Evolutionary conservation across 1,140 invertebrate species (phyloP).

Genomic region (Danaus plexippus): DNA sequence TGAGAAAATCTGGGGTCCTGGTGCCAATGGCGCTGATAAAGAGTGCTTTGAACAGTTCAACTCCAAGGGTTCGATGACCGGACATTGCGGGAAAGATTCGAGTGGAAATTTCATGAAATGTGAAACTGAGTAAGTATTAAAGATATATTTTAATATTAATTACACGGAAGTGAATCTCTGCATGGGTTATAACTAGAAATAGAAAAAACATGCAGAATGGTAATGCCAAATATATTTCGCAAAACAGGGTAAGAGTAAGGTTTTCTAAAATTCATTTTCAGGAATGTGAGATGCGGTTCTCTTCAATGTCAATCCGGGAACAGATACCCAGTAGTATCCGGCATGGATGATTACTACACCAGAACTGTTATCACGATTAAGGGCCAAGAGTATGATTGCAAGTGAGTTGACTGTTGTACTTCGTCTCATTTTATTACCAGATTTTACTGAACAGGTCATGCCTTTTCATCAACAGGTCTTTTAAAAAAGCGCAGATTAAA

Average conservation of each 20-base stretch:
- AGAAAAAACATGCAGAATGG: background rate
- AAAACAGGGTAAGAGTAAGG: background rate
- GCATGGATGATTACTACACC: slow-evolving; percentile 85
- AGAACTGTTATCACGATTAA: slow-evolving; percentile 90
- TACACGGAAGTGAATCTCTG: too few relatives aligned
- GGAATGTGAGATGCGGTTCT: slow-evolving; percentile 90
- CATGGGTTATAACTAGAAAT: too few relatives aligned
- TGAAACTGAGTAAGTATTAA: slow-evolving; percentile 83
- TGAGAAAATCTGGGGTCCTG: slow-evolving; percentile 91
- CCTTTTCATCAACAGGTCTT: too few relatives aligned
- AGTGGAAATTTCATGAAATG: slow-evolving; percentile 88
- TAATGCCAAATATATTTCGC: slow-evolving; percentile 6
- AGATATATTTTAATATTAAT: background rate
- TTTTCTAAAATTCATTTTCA: slow-evolving; percentile 41
- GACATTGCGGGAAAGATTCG: slow-evolving; percentile 89
- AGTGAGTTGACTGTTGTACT: slow-evolving; percentile 75
- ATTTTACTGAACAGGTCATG: too few relatives aligned
- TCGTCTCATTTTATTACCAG: too few relatives aligned
- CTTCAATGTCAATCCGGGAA: slow-evolving; percentile 91
- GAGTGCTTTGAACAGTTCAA: slow-evolving; percentile 96
- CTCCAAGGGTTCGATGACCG: slow-evolving; percentile 92
- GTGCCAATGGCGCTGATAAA: slow-evolving; percentile 81
- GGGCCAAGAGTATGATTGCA: slow-evolving; percentile 91
- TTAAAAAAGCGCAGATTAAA: too few relatives aligned
- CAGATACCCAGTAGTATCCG: slow-evolving; percentile 81